Evolutionary conservation across 2,888 invertebrate species (phyloP).

Genomic region (Chirona hameri): DNA sequence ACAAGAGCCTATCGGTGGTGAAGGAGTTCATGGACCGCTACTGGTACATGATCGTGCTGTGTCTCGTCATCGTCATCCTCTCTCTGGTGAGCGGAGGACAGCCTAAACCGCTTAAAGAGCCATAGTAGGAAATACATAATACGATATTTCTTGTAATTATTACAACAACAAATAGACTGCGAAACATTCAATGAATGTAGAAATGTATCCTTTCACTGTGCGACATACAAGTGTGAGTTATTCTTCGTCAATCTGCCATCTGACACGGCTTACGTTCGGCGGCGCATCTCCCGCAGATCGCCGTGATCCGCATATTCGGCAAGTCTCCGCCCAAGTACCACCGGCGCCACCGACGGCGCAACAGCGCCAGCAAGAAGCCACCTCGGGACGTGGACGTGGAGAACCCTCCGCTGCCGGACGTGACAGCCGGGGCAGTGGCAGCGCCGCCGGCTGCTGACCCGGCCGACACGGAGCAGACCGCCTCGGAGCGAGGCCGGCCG

Average conservation of each 20-base stretch:
- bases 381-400: not conserved
- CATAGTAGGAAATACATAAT: no score
- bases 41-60: slow-evolving; percentile 83
- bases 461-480: no score
- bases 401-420: not conserved
- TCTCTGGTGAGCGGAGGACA: slow-evolving; percentile 62
- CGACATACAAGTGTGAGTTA: no score
- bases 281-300: not conserved
- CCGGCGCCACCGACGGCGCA: not conserved
- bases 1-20: slow-evolving; percentile 84
- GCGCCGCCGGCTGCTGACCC: not conserved
- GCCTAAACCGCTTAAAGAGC: no score
- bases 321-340: not conserved
- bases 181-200: no score
- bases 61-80: slow-evolving; percentile 68
- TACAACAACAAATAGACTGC: no score
- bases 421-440: not conserved
- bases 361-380: not conserved
- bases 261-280: no score
- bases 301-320: slow-evolving; percentile 28
- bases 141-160: no score
- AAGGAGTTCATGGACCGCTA: slow-evolving; percentile 81
- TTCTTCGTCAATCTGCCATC: no score
- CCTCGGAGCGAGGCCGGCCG: not conserved
- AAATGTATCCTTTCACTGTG: no score